These are phyloP conservation scores for Champsocephalus gunnari DNA, from an alignment of 2,797 vertebrate genomes.

Conservation along the genomic window DNA sequence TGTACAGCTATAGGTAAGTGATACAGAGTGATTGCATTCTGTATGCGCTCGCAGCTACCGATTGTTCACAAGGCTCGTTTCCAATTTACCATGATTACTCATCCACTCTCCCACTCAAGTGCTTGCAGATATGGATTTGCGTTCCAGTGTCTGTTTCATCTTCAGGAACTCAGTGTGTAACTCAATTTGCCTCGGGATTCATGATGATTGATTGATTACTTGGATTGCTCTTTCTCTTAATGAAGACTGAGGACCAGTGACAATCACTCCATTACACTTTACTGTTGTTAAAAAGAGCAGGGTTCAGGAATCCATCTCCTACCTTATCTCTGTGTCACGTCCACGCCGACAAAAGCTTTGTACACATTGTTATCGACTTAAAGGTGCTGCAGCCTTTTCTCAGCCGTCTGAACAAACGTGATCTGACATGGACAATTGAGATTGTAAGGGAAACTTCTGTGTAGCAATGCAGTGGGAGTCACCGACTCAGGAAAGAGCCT, in stretches of 20 bases:
- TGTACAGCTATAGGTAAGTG: constrained; percentile 16
- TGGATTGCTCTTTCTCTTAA: constrained; percentile 47
- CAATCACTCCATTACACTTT: constrained; percentile 58
- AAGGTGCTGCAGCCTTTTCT: constrained; percentile 17
- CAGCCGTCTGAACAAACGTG: constrained; percentile 30
- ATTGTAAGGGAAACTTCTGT: too few relatives aligned
- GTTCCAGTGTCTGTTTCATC: constrained; percentile 65
- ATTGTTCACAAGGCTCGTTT: constrained; percentile 61
- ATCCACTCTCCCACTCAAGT: constrained; percentile 62
- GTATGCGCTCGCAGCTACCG: constrained; percentile 34
- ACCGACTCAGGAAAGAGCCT: too few relatives aligned
- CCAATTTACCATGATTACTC: constrained; percentile 65
- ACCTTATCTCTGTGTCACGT: constrained; percentile 23
- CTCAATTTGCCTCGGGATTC: constrained; percentile 60
- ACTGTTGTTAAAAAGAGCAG: constrained; percentile 40
- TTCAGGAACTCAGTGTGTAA: constrained; percentile 52
- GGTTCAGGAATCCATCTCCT: constrained; percentile 36
- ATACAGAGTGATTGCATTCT: constrained; percentile 37
- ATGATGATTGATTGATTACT: constrained; percentile 70
- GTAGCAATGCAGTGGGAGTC: too few relatives aligned
- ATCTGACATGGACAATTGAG: constrained; percentile 50
- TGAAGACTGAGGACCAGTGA: constrained; percentile 66
- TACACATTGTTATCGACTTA: constrained; percentile 32
- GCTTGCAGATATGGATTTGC: constrained; percentile 70
- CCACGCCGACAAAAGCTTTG: constrained; percentile 31